Evolutionary conservation across 2,113 vertebrate species (phyloP), one percentile per base, ranked within the genome.

Genomic region (Varanus salvator): DNA sequence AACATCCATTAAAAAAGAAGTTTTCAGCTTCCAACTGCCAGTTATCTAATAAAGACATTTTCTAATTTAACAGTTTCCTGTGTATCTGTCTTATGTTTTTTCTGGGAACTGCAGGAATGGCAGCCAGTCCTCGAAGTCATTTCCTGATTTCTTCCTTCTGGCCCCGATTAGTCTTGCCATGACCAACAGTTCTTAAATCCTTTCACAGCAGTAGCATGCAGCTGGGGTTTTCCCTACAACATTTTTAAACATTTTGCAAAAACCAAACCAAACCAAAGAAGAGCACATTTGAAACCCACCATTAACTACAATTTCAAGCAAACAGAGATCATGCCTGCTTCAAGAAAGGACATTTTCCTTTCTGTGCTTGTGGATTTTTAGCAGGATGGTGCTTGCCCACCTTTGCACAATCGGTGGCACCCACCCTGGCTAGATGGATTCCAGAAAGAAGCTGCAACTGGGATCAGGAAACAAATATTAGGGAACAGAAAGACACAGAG

Each of bases 1-100:
- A 86, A 89, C 38, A 66, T 89, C 87, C 88, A 87, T 34, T 48
- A 50, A 77, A 77, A 87, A 88, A 85, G 80, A 77, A 82, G 77
- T 84, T 48, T 93, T 89, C 74, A 76, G 86, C 82, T 71, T 91
- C 89, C 88, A 90, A 87, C 85, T 80, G 91, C 92, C 77, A 92
- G 88, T 93, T 95, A 94, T 95, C 94, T 95, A 93, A 95, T 90
- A 95, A 94, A 94, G 93, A 90, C 74, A 89, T 93, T 95, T 94
- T 94, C 92, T 93, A 94, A 96, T 95, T 95, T 91, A 93, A 94
- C 86, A 87, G 92, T 54, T 95, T 96, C 94, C 93, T 90, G 69
- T 82, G 75, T 90, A 92, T 89, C 78, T 93, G 90, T 94, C 85
- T 91, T 90, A 84, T 0, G 76, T 82, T 91, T 87, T 89, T 94